A percentile compares a stretch with the other conserved stretches of the same genome.
Conservation (phyloP, 2,888 invertebrate species). For the Asteroscopus sphinx region DNA sequence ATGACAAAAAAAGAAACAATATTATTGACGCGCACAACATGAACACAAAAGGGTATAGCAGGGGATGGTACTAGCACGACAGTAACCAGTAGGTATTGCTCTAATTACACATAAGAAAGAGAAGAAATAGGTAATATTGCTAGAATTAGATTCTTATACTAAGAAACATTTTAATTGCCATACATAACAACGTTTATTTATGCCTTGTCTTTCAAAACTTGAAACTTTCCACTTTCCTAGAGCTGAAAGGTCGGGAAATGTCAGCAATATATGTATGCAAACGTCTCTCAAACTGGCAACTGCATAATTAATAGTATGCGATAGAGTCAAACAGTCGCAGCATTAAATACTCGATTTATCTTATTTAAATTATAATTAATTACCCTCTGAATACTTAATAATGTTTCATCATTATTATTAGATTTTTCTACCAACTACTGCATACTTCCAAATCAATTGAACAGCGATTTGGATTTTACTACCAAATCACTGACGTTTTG, state of each 20-base stretch:
- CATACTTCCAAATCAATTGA: too few relatives aligned
- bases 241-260: slow-evolving; percentile 43
- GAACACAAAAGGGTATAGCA: too few relatives aligned
- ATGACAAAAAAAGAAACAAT: not conserved
- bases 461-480: too few relatives aligned
- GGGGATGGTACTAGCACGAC: too few relatives aligned
- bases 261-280: slow-evolving; percentile 54
- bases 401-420: slow-evolving; percentile 2
- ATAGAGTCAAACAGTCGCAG: slow-evolving; percentile 41
- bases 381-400: slow-evolving; percentile 13
- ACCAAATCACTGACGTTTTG: too few relatives aligned
- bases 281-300: slow-evolving; percentile 49
- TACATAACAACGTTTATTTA: slow-evolving; percentile 46
- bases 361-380: slow-evolving; percentile 40
- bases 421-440: not conserved
- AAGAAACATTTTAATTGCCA: slow-evolving; percentile 34
- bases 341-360: slow-evolving; percentile 50
- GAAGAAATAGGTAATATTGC: too few relatives aligned
- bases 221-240: slow-evolving; percentile 41
- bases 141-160: not conserved
- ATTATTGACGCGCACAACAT: too few relatives aligned
- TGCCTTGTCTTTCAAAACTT: slow-evolving; percentile 39
- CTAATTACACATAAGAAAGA: too few relatives aligned
- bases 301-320: slow-evolving; percentile 45
- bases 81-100: too few relatives aligned